Evolutionary conservation across 2,113 vertebrate species (phyloP).

Genomic region (Chloropsis hardwickii): DNA sequence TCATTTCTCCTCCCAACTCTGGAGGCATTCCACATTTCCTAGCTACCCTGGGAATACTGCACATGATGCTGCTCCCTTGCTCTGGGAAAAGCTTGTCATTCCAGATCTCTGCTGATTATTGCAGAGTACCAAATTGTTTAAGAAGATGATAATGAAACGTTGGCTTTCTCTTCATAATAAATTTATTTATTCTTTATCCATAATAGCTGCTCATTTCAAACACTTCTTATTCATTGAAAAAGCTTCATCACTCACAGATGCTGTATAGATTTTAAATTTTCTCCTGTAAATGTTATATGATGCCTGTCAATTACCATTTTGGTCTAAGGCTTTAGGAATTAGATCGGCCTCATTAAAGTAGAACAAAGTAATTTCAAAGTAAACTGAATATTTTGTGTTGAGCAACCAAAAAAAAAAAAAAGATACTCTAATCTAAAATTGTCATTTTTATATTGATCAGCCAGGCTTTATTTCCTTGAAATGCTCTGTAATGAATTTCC

Average conservation of each 20-base stretch:
- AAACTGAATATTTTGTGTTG: not conserved
- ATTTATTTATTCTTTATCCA: not conserved
- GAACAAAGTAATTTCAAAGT: slow-evolving; percentile 38
- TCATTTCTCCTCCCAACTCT: not conserved
- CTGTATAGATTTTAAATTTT: slow-evolving; percentile 39
- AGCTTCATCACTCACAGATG: not conserved
- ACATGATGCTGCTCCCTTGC: not conserved
- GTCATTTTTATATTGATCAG: not conserved
- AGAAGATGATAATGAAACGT: not conserved
- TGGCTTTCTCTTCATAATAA: not conserved
- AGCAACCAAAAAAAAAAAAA: not conserved
- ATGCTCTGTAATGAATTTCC: not conserved
- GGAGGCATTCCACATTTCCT: not conserved
- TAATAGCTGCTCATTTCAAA: slow-evolving; percentile 19
- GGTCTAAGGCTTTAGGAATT: slow-evolving; percentile 2
- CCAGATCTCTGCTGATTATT: not conserved
- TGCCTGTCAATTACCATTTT: not conserved
- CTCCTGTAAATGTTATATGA: not conserved
- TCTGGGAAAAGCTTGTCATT: not conserved
- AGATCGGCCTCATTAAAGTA: slow-evolving; percentile 31
- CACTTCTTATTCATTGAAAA: not conserved
- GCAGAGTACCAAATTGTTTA: not conserved
- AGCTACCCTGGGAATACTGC: not conserved
- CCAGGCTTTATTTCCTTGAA: not conserved
- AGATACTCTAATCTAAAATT: not conserved